phyloP scores from a whole-genome alignment of 2,888 invertebrate species.

The Peribatodes rhomboidaria region DNA sequence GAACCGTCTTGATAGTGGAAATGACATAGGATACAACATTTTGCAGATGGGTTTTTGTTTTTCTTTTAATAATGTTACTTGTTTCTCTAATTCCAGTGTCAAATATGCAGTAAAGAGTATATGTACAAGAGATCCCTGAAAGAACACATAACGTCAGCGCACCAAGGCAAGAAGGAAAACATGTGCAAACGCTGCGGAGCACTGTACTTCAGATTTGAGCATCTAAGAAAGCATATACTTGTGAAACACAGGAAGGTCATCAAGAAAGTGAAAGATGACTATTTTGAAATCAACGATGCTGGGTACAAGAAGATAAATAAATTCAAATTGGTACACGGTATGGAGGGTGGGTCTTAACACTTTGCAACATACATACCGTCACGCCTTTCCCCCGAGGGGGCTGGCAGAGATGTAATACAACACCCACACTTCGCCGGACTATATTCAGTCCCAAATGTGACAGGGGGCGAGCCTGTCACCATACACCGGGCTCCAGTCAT shows the following conservation, averaged over 20 bases:
- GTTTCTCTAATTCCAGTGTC: slow-evolving; percentile 25
- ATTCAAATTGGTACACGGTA: not conserved
- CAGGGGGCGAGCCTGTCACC: too few relatives aligned
- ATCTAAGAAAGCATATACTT: slow-evolving; percentile 27
- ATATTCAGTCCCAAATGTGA: too few relatives aligned
- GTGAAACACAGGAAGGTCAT: slow-evolving; percentile 24
- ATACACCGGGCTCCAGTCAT: too few relatives aligned
- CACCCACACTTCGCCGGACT: too few relatives aligned
- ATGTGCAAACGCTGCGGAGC: slow-evolving; percentile 31
- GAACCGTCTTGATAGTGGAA: too few relatives aligned
- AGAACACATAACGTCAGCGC: slow-evolving; percentile 31
- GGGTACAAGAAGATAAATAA: not conserved
- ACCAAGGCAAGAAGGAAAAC: slow-evolving; percentile 27
- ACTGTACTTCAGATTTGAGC: slow-evolving; percentile 26
- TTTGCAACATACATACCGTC: too few relatives aligned
- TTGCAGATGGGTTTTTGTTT: too few relatives aligned
- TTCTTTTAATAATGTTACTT: too few relatives aligned
- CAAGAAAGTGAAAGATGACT: slow-evolving; percentile 15
- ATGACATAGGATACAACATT: too few relatives aligned
- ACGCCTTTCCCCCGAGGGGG: too few relatives aligned
- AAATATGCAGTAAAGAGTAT: slow-evolving; percentile 31
- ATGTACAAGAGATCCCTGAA: slow-evolving; percentile 35
- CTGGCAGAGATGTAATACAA: too few relatives aligned
- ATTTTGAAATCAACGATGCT: not conserved
- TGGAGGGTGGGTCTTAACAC: not conserved